These are phyloP conservation scores for Holothuria glaberrima DNA, from an alignment of 35 echinoderm and acorn worm species.

Conservation along the genomic window DNA sequence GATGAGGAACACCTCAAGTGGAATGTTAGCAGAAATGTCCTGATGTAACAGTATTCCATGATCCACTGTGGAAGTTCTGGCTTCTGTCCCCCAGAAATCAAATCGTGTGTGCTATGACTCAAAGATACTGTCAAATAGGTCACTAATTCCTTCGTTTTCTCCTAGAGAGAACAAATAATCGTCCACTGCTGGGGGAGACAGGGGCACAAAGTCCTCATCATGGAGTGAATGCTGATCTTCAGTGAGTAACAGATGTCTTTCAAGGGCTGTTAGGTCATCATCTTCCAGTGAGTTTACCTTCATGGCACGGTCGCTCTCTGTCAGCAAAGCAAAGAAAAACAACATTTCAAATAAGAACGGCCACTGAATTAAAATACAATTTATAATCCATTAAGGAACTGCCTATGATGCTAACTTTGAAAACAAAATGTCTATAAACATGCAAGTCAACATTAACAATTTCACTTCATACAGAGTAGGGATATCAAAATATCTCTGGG, in stretches of 20 bases:
- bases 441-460: too few relatives aligned
- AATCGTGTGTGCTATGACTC: background rate
- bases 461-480: too few relatives aligned
- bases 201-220: constrained; percentile 87
- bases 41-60: too few relatives aligned
- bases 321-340: background rate
- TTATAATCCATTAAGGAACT: background rate
- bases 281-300: constrained; percentile 84
- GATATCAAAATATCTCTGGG: too few relatives aligned
- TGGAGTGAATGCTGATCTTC: constrained; percentile 87
- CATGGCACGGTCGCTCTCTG: constrained; percentile 81
- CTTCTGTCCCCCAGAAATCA: too few relatives aligned
- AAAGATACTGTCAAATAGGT: constrained; percentile 86
- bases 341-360: background rate
- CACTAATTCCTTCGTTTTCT: constrained; percentile 91
- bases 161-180: constrained; percentile 90
- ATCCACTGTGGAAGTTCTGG: too few relatives aligned
- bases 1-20: too few relatives aligned
- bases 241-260: constrained; percentile 83
- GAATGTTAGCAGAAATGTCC: too few relatives aligned
- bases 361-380: background rate
- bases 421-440: too few relatives aligned
- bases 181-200: constrained; percentile 92
- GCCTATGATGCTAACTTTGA: background rate
- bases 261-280: constrained; percentile 78